Evolutionary conservation across 2,797 vertebrate genomes (phyloP).

Genomic region (Chelidonichthys spinosus): DNA sequence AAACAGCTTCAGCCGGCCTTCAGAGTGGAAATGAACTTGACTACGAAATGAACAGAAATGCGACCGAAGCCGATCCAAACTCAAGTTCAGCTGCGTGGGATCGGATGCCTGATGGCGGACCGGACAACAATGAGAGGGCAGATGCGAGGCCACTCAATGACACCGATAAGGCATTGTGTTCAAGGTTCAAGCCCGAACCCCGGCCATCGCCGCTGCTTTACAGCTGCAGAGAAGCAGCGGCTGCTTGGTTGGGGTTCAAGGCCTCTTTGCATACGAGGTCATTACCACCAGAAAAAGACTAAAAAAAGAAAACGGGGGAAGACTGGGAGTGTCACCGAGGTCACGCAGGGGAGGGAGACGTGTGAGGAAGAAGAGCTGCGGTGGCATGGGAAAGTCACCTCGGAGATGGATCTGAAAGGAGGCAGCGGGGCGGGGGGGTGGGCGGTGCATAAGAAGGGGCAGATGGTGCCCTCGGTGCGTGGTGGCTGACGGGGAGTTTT

Average conservation of each 20-base stretch:
- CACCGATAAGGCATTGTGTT: slow-evolving; percentile 57
- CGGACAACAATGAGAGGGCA: slow-evolving; percentile 31
- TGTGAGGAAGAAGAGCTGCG: slow-evolving; percentile 57
- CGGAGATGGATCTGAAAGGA: slow-evolving; percentile 77
- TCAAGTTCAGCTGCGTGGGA: slow-evolving; percentile 51
- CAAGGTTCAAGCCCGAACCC: slow-evolving; percentile 79
- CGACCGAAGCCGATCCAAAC: not conserved
- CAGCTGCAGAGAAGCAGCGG: slow-evolving; percentile 68
- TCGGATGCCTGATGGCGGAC: not conserved
- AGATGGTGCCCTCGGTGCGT: slow-evolving; percentile 82
- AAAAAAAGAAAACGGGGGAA: slow-evolving; percentile 46
- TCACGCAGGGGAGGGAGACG: slow-evolving; percentile 70
- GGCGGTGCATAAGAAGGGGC: slow-evolving; percentile 76
- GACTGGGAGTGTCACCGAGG: slow-evolving; percentile 66
- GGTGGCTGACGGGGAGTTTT: slow-evolving; percentile 66
- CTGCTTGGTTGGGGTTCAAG: slow-evolving; percentile 58
- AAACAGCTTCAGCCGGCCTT: not conserved
- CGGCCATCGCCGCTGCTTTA: slow-evolving; percentile 42
- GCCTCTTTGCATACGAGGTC: slow-evolving; percentile 65
- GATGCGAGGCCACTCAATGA: slow-evolving; percentile 55
- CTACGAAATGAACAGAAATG: not conserved
- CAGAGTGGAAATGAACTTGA: not conserved
- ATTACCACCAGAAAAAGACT: slow-evolving; percentile 64
- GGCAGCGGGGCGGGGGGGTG: slow-evolving; percentile 52
- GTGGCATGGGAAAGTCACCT: slow-evolving; percentile 90